Base-by-base conservation (phyloP, 1,140 invertebrate genomes). In the Neotoxoptera formosana region DNA sequence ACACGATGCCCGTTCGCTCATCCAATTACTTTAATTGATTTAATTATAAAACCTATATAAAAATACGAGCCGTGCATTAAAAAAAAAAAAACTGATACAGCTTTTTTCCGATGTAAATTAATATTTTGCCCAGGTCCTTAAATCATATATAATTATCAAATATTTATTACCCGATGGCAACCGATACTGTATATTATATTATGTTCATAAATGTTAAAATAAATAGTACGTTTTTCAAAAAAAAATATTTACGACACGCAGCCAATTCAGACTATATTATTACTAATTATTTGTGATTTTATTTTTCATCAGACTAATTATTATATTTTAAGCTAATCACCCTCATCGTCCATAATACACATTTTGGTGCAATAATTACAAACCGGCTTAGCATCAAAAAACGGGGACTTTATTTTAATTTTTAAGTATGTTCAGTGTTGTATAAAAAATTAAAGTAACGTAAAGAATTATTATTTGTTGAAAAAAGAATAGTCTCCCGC, bases 11-110 rank as follows among this genome's bases (percentile, higher is more conserved):
- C 30, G 30, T 87, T 87, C 7, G 30, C 45, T 21, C 17, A 48
- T 87, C 30, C 86, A 87, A 87, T 87, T 87, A 87, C 47, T 87
- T n/a, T 45, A 48, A n/a, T 87, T 51, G 30, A 87, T 87, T 48
- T 21, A 87, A 51, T 87, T 87, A 41, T 41, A 51, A 87, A 87
- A 87, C 17, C 47, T 4, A 48, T 48, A 34, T n/a, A 51, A 21
- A 48, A 87, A 51, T 87, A 87, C 30, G n/a, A 14, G 14, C 1
- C 1, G 7, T 25, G 45, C 41, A 30, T 30, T 86, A 14, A 86
- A 86, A 47, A 86, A 86, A 47, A 86, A 30, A 86, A 30, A 86
- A 48, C 11, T n/a, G 51, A 53, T 53, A 30, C 25, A 47, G 30
- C 14, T 86, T 7, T 56, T 76, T n/a, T 14, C 60, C 30, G n/a